Conservation (phyloP, 2,888 invertebrate species). For the Tyria jacobaeae region DNA sequence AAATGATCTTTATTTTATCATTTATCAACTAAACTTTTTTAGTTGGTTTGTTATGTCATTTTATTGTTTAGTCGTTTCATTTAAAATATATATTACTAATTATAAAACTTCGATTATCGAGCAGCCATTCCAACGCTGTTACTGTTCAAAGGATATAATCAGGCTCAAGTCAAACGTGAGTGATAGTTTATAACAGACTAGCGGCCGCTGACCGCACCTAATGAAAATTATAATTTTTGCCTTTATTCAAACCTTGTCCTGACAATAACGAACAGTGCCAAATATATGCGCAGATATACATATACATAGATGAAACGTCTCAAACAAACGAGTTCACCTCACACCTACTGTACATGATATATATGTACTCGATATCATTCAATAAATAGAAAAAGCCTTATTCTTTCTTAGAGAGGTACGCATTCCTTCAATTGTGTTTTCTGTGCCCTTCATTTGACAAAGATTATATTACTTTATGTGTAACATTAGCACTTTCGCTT, state of each 20-base stretch:
- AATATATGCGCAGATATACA: too few species aligned
- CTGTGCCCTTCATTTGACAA: slow-evolving; percentile 6
- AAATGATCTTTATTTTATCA: too few species aligned
- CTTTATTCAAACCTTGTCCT: too few species aligned
- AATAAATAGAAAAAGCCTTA: slow-evolving; percentile 11
- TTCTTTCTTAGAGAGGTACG: slow-evolving; percentile 13
- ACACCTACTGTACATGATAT: slow-evolving; percentile 21
- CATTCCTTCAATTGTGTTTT: slow-evolving; percentile 18
- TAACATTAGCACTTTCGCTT: slow-evolving; percentile 4
- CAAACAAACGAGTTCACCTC: not conserved
- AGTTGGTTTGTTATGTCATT: slow-evolving; percentile 16
- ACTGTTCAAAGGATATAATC: too few species aligned
- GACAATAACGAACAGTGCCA: too few species aligned
- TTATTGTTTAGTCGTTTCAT: slow-evolving; percentile 6
- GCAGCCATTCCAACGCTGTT: too few species aligned
- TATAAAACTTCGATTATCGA: too few species aligned
- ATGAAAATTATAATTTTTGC: too few species aligned
- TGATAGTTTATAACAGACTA: too few species aligned
- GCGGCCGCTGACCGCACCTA: too few species aligned
- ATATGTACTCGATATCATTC: slow-evolving; percentile 25
- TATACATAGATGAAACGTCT: not conserved
- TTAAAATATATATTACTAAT: not conserved
- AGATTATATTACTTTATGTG: slow-evolving; percentile 6
- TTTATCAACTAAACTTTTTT: too few species aligned
- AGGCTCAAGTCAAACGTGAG: too few species aligned